Conservation (phyloP, 2,113 vertebrate species). For the Urocolius indicus region DNA sequence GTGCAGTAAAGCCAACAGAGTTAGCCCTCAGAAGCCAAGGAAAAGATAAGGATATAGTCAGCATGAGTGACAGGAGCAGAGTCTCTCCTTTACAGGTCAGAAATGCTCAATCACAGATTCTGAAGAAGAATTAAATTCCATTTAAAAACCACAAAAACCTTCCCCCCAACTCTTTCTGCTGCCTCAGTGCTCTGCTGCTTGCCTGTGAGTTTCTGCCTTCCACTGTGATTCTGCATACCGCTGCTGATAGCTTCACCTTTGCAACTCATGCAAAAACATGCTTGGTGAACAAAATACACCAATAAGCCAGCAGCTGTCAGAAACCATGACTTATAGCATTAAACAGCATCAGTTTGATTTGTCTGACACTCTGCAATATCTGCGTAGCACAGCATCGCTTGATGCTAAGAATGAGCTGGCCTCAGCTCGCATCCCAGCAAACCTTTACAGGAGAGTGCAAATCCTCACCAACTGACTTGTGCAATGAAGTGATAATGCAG, state of each 20-base stretch:
- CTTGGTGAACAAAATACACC: not conserved
- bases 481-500: not conserved
- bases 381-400: not conserved
- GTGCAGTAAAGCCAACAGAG: not conserved
- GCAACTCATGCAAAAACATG: not conserved
- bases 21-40: not conserved
- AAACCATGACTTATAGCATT: constrained; percentile 6
- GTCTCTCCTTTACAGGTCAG: not conserved
- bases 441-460: not conserved
- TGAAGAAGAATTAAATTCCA: not conserved
- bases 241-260: not conserved
- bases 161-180: not conserved
- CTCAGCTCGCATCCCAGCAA: not conserved
- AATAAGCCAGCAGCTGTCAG: not conserved
- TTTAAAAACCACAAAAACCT: not conserved
- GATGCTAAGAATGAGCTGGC: not conserved
- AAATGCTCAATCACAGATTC: not conserved
- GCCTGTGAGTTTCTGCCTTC: not conserved
- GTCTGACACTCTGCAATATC: not conserved
- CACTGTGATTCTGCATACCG: not conserved
- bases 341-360: not conserved
- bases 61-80: not conserved
- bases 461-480: not conserved
- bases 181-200: not conserved
- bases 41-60: not conserved